Evolutionary conservation across 2,888 invertebrate genomes (phyloP), one percentile per base, ranked within the genome.

Genomic region (Harmothoe impar): DNA sequence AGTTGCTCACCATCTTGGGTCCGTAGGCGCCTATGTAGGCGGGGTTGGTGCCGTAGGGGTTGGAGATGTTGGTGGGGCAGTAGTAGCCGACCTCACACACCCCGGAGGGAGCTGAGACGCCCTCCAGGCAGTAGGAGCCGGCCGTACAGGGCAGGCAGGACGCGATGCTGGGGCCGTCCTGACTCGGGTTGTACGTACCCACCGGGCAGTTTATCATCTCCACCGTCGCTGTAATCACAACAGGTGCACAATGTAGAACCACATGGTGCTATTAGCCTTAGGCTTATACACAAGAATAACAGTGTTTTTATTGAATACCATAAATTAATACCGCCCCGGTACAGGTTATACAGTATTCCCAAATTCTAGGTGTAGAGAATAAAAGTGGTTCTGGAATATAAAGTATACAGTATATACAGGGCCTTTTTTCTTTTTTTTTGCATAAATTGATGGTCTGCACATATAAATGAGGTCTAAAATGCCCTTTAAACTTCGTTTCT

Each of bases 181-280:
- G 93, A 17, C 93, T 94, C 31, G 93, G 93, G 25, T 94, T 92
- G 31, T 94, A 93, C 0, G 95, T 95, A 33, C 95, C 95, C 17
- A 95, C 94, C 0, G 95, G 95, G 91, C 95, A 95, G 62, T 94
- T 93, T 15, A 95, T 89, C 93, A 94, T 94, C 90, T 94, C 95
- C n/a, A 94, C 93, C 72, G 95, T 94, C 10, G 94, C 95, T 95
- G 94, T 10, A 81, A 90, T 3, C 17, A n/a, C 0, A 77, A 62
- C 62, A 25, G 62, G 43, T 43, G 3, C 10, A 43, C 43, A 43
- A 15, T n/a, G 78, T 78, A 15, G 29, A 78, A 25, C 15, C 20
- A n/a, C n/a, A n/a, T n/a, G n/a, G n/a, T n/a, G n/a, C n/a, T 92
- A 91, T 88, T 17, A 89, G 68, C 25, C n/a, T 85, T 88, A 81